Evolutionary conservation across 2,888 invertebrate species (phyloP), one percentile per base, ranked within the genome.

Genomic region (Seira musarum): DNA sequence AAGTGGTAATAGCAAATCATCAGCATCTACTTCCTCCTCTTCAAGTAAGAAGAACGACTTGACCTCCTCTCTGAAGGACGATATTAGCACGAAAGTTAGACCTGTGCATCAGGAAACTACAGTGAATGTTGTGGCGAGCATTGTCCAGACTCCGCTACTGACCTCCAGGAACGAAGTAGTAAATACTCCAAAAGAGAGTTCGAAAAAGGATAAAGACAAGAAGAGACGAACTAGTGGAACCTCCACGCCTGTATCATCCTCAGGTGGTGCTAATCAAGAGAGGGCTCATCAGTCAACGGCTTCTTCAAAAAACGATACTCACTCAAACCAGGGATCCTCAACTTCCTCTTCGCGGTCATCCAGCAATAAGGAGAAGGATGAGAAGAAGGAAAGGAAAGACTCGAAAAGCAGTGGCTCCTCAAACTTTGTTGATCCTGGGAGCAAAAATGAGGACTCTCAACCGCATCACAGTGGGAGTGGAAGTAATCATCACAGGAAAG

Each of bases 371-470:
- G 80, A 87, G 80, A 86, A 82, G 86, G 88, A 85, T 64, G 83
- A 85, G 71, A 84, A 88, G 83, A 88, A 87, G 88, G 84, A 89
- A 88, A 82, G 89, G 89, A 83, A 89, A 89, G 88, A 24, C 88
- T 89, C 2, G 87, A 88, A 88, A 88, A 78, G 84, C 74, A 87
- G 85, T 85, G 85, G 25, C 19, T 82, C 86, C 87, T 73, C 73
- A 88, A 89, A 85, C 84, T 73, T 85, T 87, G 86, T 87, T 61
- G 85, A 87, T 25, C 19, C 74, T 13, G 49, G 71, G 15, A 25
- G 72, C 85, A 88, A 85, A 87, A 85, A 81, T 87, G 87, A 89
- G 89, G 70, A 71, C 85, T 87, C 63, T 88, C 89, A 88, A 90
- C 87, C 40, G 6, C 40, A 40, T 40, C 40, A 40, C 40, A 40